A percentile compares a stretch with the other conserved stretches of the same genome.
Evolutionary conservation across 2,113 vertebrate species (phyloP).

Genomic region (Puffinus mauretanicus): DNA sequence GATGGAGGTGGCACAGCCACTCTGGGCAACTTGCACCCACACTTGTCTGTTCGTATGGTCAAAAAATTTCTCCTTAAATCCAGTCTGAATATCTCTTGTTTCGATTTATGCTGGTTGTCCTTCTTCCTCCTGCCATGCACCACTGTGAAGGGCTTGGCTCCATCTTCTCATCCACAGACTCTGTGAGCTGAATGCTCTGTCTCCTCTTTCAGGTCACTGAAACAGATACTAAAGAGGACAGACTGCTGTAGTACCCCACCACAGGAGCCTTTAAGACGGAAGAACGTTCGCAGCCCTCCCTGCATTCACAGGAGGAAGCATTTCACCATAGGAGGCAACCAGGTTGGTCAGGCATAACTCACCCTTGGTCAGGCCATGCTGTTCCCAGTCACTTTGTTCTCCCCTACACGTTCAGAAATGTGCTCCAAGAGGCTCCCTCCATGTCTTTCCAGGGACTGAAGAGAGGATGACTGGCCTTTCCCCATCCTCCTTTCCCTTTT

Average conservation of each 20-base stretch:
- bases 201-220: not conserved
- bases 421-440: not conserved
- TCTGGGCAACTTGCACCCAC: not conserved
- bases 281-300: not conserved
- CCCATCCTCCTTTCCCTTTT: not conserved
- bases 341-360: not conserved
- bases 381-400: not conserved
- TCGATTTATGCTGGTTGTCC: not conserved
- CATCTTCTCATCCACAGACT: not conserved
- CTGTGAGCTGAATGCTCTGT: not conserved
- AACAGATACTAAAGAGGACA: not conserved
- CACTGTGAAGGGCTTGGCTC: not conserved
- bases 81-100: not conserved
- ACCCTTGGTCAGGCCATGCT: not conserved
- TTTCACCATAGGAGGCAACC: not conserved
- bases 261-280: not conserved
- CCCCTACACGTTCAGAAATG: rapidly evolving
- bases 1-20: not conserved
- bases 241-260: not conserved
- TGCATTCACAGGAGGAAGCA: not conserved
- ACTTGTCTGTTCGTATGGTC: not conserved
- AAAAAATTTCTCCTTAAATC: not conserved
- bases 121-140: not conserved
- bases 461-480: not conserved
- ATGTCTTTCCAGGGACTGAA: not conserved